Percentiles rank a stretch among this genome's conserved stretches.
Evolutionary conservation across 2,113 vertebrate genomes (phyloP).

Genomic region (Gallinago undulata): DNA sequence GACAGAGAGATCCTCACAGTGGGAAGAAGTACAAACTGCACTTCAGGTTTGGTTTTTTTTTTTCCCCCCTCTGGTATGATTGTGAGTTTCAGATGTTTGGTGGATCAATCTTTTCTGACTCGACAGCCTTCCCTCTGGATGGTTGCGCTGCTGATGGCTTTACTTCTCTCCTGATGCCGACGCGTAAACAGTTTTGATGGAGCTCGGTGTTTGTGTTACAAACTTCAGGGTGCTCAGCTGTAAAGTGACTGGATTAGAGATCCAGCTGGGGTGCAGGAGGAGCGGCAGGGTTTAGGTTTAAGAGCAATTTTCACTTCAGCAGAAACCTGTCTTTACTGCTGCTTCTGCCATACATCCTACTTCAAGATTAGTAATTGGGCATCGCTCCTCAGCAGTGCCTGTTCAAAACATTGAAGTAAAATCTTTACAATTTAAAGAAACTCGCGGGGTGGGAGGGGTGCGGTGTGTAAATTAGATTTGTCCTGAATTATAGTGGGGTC

Average conservation of each 20-base stretch:
- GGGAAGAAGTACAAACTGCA: not conserved
- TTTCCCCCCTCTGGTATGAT: not conserved
- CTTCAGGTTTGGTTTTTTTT: not conserved
- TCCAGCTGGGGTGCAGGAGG: not conserved
- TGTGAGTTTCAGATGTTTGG: not conserved
- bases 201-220: not conserved
- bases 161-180: not conserved
- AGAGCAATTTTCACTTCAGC: not conserved
- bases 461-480: not conserved
- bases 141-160: not conserved
- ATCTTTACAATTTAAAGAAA: not conserved
- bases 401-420: not conserved
- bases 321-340: not conserved
- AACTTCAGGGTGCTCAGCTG: not conserved
- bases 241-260: not conserved
- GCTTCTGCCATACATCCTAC: not conserved
- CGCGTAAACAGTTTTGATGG: not conserved
- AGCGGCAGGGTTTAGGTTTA: not conserved
- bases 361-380: not conserved
- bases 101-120: not conserved
- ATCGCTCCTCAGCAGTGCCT: not conserved
- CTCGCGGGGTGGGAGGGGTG: fast-evolving
- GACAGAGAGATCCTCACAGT: not conserved
- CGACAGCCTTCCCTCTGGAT: fast-evolving
- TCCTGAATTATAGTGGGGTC: not conserved